Evolutionary conservation across 1,140 invertebrate genomes (phyloP).

Genomic region (Neodiprion fabricii): DNA sequence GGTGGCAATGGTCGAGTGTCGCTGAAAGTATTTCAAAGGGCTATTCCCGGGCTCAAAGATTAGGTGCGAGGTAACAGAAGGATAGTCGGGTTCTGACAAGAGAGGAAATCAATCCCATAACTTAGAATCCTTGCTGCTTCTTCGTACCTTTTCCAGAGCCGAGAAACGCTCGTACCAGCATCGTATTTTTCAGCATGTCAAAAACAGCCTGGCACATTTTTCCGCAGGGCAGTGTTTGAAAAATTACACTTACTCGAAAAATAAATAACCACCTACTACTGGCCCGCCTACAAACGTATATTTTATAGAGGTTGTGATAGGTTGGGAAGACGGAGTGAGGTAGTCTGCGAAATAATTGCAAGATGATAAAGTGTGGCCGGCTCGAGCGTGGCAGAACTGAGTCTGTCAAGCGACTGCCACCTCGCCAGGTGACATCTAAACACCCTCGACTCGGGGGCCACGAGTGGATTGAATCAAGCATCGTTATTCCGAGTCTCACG

Average conservation of each 20-base stretch:
- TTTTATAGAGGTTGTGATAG: slow-evolving; percentile 39
- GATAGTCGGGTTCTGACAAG: slow-evolving; percentile 25
- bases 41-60: slow-evolving; percentile 13
- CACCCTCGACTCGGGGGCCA: neutral
- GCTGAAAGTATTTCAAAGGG: neutral
- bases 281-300: slow-evolving; percentile 42
- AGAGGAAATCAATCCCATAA: slow-evolving; percentile 39
- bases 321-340: slow-evolving; percentile 17
- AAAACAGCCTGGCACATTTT: slow-evolving; percentile 54
- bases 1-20: slow-evolving; percentile 1
- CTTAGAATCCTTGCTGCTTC: slow-evolving; percentile 29
- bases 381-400: slow-evolving; percentile 23
- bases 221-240: slow-evolving; percentile 49
- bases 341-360: slow-evolving; percentile 43
- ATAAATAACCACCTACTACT: slow-evolving; percentile 49
- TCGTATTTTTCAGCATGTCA: slow-evolving; percentile 53
- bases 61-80: slow-evolving; percentile 26
- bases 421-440: neutral
- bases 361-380: slow-evolving; percentile 45
- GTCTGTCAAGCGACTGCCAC: neutral
- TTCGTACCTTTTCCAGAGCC: slow-evolving; percentile 28
- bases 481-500: neutral
- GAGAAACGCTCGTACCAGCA: slow-evolving; percentile 37
- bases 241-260: slow-evolving; percentile 54
- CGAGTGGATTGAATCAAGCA: neutral